These are phyloP conservation scores for Heterotilapia buettikoferi DNA, from an alignment of 2,113 vertebrate species.

Conservation along the genomic window DNA sequence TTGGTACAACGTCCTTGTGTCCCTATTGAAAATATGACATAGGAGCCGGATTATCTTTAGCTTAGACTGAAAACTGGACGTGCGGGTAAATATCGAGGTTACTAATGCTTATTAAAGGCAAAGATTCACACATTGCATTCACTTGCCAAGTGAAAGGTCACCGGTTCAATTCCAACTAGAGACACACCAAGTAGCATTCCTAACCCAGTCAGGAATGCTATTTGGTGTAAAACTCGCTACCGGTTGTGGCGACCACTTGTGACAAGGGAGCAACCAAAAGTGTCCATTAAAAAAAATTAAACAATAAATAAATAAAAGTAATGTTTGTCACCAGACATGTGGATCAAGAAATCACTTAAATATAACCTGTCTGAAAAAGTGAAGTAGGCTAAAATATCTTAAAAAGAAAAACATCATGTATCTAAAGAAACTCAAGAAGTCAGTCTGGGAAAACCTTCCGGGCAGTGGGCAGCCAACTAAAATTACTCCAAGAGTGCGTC, in stretches of 20 bases:
- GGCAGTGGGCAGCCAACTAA: not conserved
- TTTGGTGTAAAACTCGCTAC: not conserved
- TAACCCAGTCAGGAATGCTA: not conserved
- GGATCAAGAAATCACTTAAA: not conserved
- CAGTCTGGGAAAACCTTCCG: not conserved
- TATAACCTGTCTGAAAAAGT: not conserved
- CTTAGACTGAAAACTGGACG: not conserved
- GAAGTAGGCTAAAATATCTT: not conserved
- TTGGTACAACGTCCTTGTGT: not conserved
- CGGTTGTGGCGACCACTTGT: not conserved
- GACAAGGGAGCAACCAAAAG: not conserved
- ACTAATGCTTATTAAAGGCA: not conserved
- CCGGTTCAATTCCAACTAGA: not conserved
- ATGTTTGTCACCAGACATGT: not conserved
- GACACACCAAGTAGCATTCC: not conserved
- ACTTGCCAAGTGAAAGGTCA: not conserved
- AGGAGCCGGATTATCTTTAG: not conserved
- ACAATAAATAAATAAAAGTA: not conserved
- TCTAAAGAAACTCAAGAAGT: not conserved
- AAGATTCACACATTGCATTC: accelerated
- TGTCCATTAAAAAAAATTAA: not conserved
- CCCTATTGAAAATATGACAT: not conserved
- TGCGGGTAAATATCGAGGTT: not conserved
- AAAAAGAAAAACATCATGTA: not conserved
- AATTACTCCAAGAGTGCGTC: accelerated